Evolutionary conservation across 2,797 vertebrate genomes (phyloP).

Genomic region (Malurus splendens): DNA sequence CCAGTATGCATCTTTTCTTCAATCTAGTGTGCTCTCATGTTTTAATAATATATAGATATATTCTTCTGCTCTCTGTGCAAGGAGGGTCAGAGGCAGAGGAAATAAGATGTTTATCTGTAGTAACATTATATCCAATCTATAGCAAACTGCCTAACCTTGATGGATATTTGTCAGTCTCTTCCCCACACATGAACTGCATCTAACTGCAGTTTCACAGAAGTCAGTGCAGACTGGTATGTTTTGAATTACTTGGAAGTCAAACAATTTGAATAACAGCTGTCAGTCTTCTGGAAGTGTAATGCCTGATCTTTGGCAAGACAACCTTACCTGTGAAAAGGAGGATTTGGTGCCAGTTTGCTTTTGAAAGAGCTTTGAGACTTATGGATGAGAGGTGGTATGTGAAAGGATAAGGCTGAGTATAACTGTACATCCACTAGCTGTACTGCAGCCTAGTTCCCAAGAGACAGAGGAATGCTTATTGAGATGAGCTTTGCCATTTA

Average conservation of each 20-base stretch:
- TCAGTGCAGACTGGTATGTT: neutral
- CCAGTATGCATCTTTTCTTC: neutral
- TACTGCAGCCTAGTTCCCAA: neutral
- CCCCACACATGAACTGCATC: neutral
- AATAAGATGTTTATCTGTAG: neutral
- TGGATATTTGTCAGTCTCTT: neutral
- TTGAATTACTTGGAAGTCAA: neutral
- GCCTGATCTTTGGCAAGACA: neutral
- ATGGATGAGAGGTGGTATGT: rapidly evolving
- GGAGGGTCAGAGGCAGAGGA: neutral
- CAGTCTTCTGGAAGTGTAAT: neutral
- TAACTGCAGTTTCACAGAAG: neutral
- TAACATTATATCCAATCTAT: neutral
- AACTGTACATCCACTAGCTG: neutral
- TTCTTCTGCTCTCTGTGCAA: neutral
- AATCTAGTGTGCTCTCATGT: neutral
- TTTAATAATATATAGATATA: neutral
- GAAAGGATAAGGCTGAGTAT: neutral
- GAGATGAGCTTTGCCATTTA: neutral
- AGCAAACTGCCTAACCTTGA: neutral
- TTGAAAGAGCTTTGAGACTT: neutral
- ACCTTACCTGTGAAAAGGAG: neutral
- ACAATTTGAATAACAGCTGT: neutral
- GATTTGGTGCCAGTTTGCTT: neutral
- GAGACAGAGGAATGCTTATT: neutral